Percentiles rank a stretch among this genome's conserved stretches.
phyloP scores from a whole-genome alignment of 2,888 invertebrate genomes.

The Noctua janthina region DNA sequence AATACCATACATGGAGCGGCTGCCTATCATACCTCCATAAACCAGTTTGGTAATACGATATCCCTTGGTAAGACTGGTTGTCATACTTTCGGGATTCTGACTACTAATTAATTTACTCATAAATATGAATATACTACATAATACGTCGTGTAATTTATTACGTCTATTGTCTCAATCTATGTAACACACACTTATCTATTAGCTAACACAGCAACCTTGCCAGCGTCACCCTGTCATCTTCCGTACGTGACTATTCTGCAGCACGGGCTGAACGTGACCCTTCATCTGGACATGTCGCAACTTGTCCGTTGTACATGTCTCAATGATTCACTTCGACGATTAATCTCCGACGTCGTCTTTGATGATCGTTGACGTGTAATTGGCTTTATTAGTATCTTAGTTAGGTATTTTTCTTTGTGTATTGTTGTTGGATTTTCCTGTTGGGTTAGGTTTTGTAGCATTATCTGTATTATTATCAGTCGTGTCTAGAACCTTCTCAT shows the following conservation, averaged over 20 bases:
- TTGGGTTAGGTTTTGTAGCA: background rate
- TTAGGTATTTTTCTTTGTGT: slow-evolving; percentile 16
- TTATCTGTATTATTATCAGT: background rate
- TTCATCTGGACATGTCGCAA: slow-evolving; percentile 50
- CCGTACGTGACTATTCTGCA: slow-evolving; percentile 60
- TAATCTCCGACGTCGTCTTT: slow-evolving; percentile 33
- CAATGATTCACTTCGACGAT: slow-evolving; percentile 47
- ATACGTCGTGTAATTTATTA: background rate
- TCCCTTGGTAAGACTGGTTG: background rate
- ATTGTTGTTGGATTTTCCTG: slow-evolving; percentile 12
- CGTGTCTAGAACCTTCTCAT: background rate
- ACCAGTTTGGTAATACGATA: background rate
- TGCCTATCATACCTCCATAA: background rate
- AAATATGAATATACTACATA: background rate
- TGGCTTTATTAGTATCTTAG: slow-evolving; percentile 28
- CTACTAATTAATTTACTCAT: background rate
- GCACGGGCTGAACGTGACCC: slow-evolving; percentile 56
- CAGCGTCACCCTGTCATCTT: slow-evolving; percentile 40
- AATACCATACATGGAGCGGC: background rate
- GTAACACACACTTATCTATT: slow-evolving; percentile 32
- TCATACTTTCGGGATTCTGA: background rate
- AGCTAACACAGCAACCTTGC: slow-evolving; percentile 43
- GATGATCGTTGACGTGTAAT: slow-evolving; percentile 14
- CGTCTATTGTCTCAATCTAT: slow-evolving; percentile 8
- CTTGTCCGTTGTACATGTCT: slow-evolving; percentile 48